phyloP scores from a whole-genome alignment of 1,140 invertebrate genomes.

The Drosophila truncata region DNA sequence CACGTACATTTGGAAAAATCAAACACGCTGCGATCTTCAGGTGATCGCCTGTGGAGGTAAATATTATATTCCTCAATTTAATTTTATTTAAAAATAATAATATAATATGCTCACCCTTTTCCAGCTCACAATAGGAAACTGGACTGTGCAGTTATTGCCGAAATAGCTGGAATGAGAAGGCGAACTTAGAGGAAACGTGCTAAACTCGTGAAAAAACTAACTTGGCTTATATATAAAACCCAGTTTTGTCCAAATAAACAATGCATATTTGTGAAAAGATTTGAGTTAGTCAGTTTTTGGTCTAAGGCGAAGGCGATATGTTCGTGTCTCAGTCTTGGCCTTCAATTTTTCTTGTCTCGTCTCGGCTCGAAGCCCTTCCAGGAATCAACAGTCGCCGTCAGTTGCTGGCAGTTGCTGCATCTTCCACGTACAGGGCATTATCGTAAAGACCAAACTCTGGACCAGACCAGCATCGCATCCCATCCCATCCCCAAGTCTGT shows the following conservation, averaged over 20 bases:
- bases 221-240: conserved; percentile 15
- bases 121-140: conserved; percentile 20
- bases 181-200: not conserved
- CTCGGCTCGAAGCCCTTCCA: conserved; percentile 26
- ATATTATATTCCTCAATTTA: not conserved
- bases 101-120: not conserved
- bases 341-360: conserved; percentile 31
- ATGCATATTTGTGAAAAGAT: conserved; percentile 37
- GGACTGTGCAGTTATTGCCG: conserved; percentile 23
- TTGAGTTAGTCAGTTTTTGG: conserved; percentile 20
- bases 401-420: conserved; percentile 7
- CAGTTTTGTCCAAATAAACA: conserved; percentile 34
- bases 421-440: conserved; percentile 46
- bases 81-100: not conserved
- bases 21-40: conserved; percentile 42
- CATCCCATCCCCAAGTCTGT: conserved; percentile 3
- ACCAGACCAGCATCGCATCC: conserved; percentile 33
- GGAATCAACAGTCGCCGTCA: conserved; percentile 27
- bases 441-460: conserved; percentile 35
- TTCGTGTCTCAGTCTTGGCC: conserved; percentile 34
- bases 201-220: not conserved
- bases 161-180: conserved; percentile 26
- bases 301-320: conserved; percentile 9
- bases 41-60: conserved; percentile 37
- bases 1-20: conserved; percentile 31